Conservation (phyloP, 2,888 invertebrate species). For the Drosophila villosipedis region DNA sequence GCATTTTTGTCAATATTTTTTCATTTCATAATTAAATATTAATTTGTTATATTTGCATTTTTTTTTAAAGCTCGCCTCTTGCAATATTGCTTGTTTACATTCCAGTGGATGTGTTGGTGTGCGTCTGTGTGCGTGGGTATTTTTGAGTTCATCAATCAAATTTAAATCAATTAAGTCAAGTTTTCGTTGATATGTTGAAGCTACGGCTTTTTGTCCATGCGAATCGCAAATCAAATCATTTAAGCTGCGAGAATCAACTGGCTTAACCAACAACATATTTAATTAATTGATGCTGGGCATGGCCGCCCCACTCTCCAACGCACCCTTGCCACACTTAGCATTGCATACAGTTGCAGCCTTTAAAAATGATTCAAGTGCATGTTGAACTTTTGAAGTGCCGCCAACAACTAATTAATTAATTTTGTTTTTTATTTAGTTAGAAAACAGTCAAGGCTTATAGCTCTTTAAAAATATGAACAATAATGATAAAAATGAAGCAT, state of each 20-base stretch:
- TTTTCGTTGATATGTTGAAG: constrained; percentile 34
- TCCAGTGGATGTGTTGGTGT: no score
- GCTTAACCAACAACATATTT: constrained; percentile 39
- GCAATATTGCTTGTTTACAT: background rate
- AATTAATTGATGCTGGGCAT: constrained; percentile 58
- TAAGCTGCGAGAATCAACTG: constrained; percentile 41
- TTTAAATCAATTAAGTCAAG: constrained; percentile 69
- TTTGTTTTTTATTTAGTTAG: background rate
- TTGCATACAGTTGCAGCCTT: constrained; percentile 23
- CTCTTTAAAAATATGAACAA: background rate
- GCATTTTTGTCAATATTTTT: background rate
- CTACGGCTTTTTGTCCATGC: constrained; percentile 28
- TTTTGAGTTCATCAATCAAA: constrained; percentile 60
- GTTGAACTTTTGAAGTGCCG: constrained; percentile 56
- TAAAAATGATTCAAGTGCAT: constrained; percentile 59
- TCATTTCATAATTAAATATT: background rate
- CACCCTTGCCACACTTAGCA: constrained; percentile 4
- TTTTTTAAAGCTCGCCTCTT: no score
- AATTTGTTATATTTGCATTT: background rate
- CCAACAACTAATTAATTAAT: constrained; percentile 55
- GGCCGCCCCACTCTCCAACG: constrained; percentile 19
- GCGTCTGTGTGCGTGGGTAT: background rate
- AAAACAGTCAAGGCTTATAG: background rate
- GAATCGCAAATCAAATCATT: constrained; percentile 43
- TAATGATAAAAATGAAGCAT: background rate